Percentiles rank a stretch among this genome's conserved stretches.
Conservation (phyloP, 2,888 invertebrate genomes). For the Gasteruption jaculator region DNA sequence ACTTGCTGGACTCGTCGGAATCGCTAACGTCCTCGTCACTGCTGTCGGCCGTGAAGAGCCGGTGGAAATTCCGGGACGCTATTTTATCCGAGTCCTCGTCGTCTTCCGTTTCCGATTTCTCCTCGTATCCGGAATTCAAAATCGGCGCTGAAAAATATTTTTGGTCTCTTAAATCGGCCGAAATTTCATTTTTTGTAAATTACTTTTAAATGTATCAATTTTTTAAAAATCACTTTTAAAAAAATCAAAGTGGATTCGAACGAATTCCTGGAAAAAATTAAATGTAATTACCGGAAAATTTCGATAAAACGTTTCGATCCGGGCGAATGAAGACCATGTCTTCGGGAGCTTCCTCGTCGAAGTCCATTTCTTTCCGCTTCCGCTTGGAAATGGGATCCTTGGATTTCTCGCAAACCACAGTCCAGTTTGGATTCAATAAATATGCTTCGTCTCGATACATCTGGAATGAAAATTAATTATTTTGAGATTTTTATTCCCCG, state of each 20-base stretch:
- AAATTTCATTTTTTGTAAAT: conserved; percentile 4
- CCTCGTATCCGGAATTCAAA: conserved; percentile 39
- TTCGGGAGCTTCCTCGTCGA: conserved; percentile 59
- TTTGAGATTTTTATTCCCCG: no score
- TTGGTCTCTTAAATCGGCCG: not conserved
- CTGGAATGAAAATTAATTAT: conserved; percentile 28
- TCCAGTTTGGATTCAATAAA: conserved; percentile 50
- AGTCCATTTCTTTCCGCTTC: conserved; percentile 56
- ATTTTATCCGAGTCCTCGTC: conserved; percentile 70
- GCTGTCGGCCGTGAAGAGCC: conserved; percentile 71
- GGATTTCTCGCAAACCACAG: conserved; percentile 32
- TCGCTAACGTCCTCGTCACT: conserved; percentile 57
- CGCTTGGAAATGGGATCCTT: conserved; percentile 42
- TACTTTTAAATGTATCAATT: not conserved
- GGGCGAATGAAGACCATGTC: conserved; percentile 60
- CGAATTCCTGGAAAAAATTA: conserved; percentile 2
- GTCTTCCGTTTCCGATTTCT: conserved; percentile 69
- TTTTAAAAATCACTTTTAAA: conserved; percentile 23
- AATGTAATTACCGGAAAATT: conserved; percentile 30
- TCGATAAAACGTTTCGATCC: conserved; percentile 31
- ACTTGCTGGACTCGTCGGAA: conserved; percentile 51
- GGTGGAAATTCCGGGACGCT: conserved; percentile 68
- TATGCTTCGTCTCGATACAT: conserved; percentile 58
- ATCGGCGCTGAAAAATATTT: conserved; percentile 34
- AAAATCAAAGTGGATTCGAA: conserved; percentile 1